Evolutionary conservation across 2,113 vertebrate genomes (phyloP).

Genomic region (Mionectes macconnelli): DNA sequence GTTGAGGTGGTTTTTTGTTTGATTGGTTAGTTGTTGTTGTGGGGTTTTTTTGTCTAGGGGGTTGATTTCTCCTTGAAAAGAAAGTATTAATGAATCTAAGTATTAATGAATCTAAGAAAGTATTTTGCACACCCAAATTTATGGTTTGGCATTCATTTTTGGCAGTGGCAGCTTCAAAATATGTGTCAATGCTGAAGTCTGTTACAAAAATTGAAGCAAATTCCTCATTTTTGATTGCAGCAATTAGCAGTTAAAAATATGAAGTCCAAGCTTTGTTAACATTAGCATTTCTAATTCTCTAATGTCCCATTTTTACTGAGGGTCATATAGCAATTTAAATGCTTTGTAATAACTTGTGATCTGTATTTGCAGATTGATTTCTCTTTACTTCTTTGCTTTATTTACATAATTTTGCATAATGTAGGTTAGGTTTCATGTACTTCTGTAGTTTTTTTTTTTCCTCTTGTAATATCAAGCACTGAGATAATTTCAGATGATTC

Average conservation of each 20-base stretch:
- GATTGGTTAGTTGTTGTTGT: not conserved
- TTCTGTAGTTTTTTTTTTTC: not conserved
- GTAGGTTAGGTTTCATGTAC: not conserved
- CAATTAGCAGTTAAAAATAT: constrained; percentile 33
- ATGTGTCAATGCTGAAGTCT: not conserved
- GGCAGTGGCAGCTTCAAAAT: constrained; percentile 16
- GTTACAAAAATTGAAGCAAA: constrained; percentile 15
- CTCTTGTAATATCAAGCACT: not conserved
- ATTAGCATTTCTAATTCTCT: constrained; percentile 60
- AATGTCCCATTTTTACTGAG: constrained; percentile 34
- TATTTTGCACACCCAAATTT: not conserved
- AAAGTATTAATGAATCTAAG: too few relatives aligned
- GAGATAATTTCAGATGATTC: not conserved
- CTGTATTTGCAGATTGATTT: constrained; percentile 43
- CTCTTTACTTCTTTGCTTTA: constrained; percentile 17
- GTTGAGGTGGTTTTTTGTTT: not conserved
- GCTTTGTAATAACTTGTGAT: constrained; percentile 45
- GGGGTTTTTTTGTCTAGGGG: not conserved
- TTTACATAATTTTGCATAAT: constrained; percentile 58
- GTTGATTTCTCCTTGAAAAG: not conserved
- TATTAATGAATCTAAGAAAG: not conserved
- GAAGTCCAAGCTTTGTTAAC: constrained; percentile 16
- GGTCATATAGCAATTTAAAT: constrained; percentile 44
- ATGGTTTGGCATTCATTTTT: not conserved
- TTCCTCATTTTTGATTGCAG: constrained; percentile 47